Evolutionary conservation across 2,888 invertebrate species (phyloP).

Genomic region (Hirtodrosophila trivittata): DNA sequence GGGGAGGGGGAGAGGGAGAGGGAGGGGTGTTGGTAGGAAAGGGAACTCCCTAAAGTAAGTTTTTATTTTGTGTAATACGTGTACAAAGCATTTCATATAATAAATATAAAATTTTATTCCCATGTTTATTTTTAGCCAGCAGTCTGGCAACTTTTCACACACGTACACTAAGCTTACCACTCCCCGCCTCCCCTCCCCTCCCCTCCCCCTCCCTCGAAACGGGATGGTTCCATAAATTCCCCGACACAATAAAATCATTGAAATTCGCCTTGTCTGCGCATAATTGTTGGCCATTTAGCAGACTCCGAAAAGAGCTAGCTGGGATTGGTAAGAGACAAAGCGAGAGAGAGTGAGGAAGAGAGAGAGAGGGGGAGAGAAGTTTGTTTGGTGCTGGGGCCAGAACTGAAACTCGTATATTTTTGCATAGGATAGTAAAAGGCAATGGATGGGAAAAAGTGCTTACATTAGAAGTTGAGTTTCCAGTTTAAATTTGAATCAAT

Average conservation of each 20-base stretch:
- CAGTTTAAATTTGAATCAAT: too few relatives aligned
- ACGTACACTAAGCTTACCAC: slow-evolving; percentile 20
- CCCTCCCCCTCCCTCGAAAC: neutral
- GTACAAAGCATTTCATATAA: slow-evolving; percentile 43
- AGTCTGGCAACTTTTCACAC: slow-evolving; percentile 54
- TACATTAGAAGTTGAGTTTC: too few relatives aligned
- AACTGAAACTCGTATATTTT: neutral
- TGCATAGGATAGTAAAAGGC: too few relatives aligned
- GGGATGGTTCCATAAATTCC: slow-evolving; percentile 53
- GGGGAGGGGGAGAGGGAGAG: neutral
- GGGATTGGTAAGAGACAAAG: too few relatives aligned
- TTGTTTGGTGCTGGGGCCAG: slow-evolving; percentile 3
- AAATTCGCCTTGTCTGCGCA: slow-evolving; percentile 62
- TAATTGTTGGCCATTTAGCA: slow-evolving; percentile 70
- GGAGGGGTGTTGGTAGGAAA: too few relatives aligned
- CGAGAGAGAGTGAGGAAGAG: too few relatives aligned
- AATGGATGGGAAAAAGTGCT: too few relatives aligned
- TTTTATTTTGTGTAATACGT: too few relatives aligned
- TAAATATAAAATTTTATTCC: slow-evolving; percentile 67
- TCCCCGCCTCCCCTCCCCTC: slow-evolving; percentile 4
- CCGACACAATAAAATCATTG: slow-evolving; percentile 63
- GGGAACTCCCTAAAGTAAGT: too few relatives aligned
- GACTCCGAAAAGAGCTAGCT: neutral
- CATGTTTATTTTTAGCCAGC: slow-evolving; percentile 62
- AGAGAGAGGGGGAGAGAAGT: neutral